phyloP scores from a whole-genome alignment of 2,113 vertebrate species.

The Nanorana parkeri region DNA sequence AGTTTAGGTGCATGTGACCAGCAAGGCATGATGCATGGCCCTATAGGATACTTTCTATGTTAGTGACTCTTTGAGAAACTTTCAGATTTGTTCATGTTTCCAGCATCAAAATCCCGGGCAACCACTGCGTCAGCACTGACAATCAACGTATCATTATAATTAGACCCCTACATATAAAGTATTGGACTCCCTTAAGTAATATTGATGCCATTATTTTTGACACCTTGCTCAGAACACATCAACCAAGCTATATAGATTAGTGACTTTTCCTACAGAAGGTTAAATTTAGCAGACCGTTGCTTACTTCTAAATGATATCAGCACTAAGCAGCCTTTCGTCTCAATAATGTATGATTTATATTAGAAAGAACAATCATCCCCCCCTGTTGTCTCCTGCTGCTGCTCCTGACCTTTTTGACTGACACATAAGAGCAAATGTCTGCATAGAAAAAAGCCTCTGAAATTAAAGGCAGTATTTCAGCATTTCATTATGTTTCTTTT shows the following conservation, averaged over 20 bases:
- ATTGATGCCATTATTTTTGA: neutral
- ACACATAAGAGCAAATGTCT: constrained; percentile 66
- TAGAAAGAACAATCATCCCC: constrained; percentile 37
- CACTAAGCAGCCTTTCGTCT: neutral
- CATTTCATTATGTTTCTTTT: constrained; percentile 96
- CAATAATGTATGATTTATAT: constrained; percentile 39
- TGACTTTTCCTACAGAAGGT: neutral
- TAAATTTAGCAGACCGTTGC: constrained; percentile 7
- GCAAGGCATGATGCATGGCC: no score
- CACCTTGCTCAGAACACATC: neutral
- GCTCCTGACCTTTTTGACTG: constrained; percentile 67
- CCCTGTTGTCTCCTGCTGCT: constrained; percentile 55
- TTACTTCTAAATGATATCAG: constrained; percentile 28
- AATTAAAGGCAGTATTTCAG: constrained; percentile 87
- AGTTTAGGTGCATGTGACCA: no score
- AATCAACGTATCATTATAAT: no score
- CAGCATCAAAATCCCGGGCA: no score
- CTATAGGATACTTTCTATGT: no score
- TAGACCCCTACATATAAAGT: no score
- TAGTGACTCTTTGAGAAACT: no score
- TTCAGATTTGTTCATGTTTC: no score
- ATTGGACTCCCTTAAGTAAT: neutral
- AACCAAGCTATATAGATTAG: neutral
- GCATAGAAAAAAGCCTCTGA: constrained; percentile 81
- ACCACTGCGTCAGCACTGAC: no score